Conservation (phyloP, 92 coral and sea anemone genomes). For the Hydrozoanthus gracilis region DNA sequence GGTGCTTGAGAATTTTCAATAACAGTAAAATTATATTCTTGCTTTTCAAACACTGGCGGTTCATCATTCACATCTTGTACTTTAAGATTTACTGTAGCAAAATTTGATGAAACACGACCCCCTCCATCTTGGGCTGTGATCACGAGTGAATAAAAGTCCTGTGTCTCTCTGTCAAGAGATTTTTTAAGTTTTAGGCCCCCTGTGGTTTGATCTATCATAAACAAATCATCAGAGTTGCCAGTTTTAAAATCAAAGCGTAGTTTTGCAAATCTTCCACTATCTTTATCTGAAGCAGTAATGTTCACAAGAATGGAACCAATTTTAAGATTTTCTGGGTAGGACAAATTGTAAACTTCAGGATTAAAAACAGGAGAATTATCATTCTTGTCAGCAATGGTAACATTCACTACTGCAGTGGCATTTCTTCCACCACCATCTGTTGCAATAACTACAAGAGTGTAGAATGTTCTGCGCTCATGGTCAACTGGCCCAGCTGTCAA, state of each 20-base stretch:
- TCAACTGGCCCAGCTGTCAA: conserved; percentile 72
- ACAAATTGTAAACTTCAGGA: conserved; percentile 64
- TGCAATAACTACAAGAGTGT: conserved; percentile 72
- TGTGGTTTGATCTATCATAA: conserved; percentile 57
- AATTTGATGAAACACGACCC: conserved; percentile 67
- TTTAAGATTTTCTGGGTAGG: conserved; percentile 70
- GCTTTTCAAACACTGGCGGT: conserved; percentile 80
- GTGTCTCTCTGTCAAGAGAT: conserved; percentile 84
- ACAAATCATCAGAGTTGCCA: conserved; percentile 75
- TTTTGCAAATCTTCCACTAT: conserved; percentile 78
- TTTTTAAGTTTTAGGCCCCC: conserved; percentile 73
- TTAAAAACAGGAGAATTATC: conserved; percentile 86
- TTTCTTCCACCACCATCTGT: conserved; percentile 86
- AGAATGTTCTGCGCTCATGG: conserved; percentile 67
- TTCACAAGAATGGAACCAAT: conserved; percentile 58
- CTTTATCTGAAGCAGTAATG: conserved; percentile 79
- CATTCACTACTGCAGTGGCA: conserved; percentile 63
- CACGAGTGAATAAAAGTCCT: conserved; percentile 68
- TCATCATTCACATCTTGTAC: conserved; percentile 95
- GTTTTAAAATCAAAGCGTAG: conserved; percentile 62
- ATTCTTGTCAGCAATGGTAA: conserved; percentile 81
- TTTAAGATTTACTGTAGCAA: conserved; percentile 72
- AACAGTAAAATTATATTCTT: conserved; percentile 71
- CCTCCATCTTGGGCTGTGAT: conserved; percentile 85
- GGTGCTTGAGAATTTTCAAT: conserved; percentile 69